Percentiles rank a stretch among this genome's conserved stretches.
phyloP scores from a whole-genome alignment of 2,113 vertebrate species.

The Terrapene triunguis region DNA sequence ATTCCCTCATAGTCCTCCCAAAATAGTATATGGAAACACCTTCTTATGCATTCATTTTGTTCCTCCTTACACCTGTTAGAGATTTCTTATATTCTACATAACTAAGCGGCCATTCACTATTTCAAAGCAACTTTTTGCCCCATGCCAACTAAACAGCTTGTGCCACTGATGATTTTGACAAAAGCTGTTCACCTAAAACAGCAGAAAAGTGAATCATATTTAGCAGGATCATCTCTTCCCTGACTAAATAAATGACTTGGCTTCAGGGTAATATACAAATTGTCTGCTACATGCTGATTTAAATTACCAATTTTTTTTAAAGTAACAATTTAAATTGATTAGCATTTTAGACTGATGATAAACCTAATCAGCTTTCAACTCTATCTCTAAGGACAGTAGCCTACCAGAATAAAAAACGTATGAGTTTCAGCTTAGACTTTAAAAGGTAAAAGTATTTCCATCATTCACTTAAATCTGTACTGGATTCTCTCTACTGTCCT shows the following conservation, averaged over 20 bases:
- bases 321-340: constrained; percentile 68
- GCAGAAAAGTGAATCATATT: constrained; percentile 66
- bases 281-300: constrained; percentile 48
- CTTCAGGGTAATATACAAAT: constrained; percentile 41
- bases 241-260: constrained; percentile 66
- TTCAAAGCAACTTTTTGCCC: not conserved
- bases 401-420: constrained; percentile 22
- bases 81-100: constrained; percentile 50
- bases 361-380: constrained; percentile 28
- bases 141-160: constrained; percentile 48
- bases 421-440: not conserved
- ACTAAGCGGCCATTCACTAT: constrained; percentile 19
- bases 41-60: constrained; percentile 51
- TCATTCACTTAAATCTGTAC: not conserved
- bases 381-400: not conserved
- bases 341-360: constrained; percentile 35
- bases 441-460: not conserved
- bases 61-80: constrained; percentile 50
- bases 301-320: constrained; percentile 40
- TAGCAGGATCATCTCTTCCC: constrained; percentile 49
- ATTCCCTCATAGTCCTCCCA: constrained; percentile 23
- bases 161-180: constrained; percentile 47
- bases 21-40: constrained; percentile 52
- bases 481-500: not conserved
- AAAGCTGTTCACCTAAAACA: constrained; percentile 51